These are phyloP conservation scores for Rhabdomys pumilio DNA, from an alignment of 2,797 vertebrate species.

Conservation along the genomic window DNA sequence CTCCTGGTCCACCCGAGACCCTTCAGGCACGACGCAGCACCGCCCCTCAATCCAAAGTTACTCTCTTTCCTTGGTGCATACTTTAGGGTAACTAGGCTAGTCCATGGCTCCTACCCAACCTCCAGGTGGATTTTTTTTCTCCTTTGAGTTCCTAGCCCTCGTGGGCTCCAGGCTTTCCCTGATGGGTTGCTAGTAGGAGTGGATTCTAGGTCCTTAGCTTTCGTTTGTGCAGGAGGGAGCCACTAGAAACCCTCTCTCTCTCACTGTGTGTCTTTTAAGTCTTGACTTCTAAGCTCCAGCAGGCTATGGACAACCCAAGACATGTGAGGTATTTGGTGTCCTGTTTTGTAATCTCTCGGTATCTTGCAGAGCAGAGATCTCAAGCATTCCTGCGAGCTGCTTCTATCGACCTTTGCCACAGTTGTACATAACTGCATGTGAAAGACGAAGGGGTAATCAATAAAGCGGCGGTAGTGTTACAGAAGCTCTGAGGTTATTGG, in stretches of 20 bases:
- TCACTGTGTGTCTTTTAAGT: background rate
- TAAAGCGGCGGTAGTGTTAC: conserved; percentile 23
- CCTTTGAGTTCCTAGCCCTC: background rate
- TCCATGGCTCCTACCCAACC: background rate
- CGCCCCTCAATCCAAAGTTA: conserved; percentile 32
- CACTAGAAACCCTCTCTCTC: background rate
- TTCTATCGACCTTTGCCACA: conserved; percentile 61
- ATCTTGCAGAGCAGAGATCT: conserved; percentile 8
- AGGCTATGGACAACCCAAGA: conserved; percentile 4
- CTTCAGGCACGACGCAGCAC: background rate
- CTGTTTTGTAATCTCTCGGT: conserved; percentile 59
- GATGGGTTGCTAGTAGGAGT: background rate
- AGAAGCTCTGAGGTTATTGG: conserved; percentile 70
- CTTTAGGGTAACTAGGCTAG: background rate
- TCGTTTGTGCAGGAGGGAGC: background rate
- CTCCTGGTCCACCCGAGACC: background rate
- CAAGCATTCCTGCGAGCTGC: conserved; percentile 51
- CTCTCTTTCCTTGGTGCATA: background rate
- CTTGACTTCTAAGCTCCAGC: background rate
- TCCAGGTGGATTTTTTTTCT: background rate
- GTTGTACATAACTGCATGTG: conserved; percentile 53
- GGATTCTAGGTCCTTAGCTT: background rate
- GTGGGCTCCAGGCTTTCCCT: background rate
- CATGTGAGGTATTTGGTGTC: conserved; percentile 25
- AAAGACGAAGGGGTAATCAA: conserved; percentile 58